Conservation (phyloP, 2,888 invertebrate species). For the Adela reaumurella region DNA sequence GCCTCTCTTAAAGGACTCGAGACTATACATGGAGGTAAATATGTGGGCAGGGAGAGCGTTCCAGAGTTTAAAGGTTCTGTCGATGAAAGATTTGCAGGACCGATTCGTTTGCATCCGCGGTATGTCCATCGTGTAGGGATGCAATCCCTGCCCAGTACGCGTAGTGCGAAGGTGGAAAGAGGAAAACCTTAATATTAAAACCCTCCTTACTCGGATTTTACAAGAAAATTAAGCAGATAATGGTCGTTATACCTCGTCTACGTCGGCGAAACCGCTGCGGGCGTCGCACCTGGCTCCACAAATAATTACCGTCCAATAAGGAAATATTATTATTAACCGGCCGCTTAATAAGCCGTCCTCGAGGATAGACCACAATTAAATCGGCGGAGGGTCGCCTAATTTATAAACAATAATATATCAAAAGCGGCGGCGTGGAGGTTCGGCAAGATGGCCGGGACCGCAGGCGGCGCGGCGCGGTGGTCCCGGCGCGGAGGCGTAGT, state of each 20-base stretch:
- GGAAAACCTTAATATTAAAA: no score
- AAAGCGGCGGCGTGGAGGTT: constrained; percentile 33
- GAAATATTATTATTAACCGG: constrained; percentile 51
- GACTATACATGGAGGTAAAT: no score
- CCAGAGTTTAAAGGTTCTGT: no score
- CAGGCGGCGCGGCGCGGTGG: constrained; percentile 17
- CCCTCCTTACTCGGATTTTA: no score
- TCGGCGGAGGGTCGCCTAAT: constrained; percentile 47
- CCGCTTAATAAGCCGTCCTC: constrained; percentile 51
- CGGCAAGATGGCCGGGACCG: constrained; percentile 47
- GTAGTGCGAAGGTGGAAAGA: no score
- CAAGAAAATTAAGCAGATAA: constrained; percentile 51
- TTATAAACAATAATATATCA: constrained; percentile 58
- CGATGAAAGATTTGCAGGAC: no score
- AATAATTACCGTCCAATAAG: constrained; percentile 53
- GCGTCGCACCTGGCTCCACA: constrained; percentile 45
- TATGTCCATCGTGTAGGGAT: no score
- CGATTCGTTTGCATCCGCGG: no score
- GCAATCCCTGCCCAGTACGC: no score
- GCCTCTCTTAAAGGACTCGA: no score
- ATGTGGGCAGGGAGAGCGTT: no score
- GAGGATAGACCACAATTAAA: constrained; percentile 52
- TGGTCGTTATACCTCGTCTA: constrained; percentile 28
- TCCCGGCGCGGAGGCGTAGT: no score
- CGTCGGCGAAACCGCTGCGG: constrained; percentile 29